These are phyloP conservation scores for Stomatorhinus walkeri DNA, from an alignment of 2,797 vertebrate species.

Conservation along the genomic window DNA sequence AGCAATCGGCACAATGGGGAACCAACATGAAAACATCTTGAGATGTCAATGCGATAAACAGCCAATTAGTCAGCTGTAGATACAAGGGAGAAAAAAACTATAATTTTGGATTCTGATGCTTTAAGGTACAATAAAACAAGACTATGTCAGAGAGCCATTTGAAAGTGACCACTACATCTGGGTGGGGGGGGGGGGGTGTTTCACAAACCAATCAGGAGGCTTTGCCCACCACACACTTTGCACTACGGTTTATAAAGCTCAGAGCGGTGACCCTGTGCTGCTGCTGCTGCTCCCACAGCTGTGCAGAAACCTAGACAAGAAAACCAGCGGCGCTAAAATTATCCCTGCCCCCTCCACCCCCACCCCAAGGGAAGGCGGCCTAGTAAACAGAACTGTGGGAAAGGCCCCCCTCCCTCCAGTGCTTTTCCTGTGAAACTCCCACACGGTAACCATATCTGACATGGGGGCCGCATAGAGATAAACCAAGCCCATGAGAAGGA, in stretches of 20 bases:
- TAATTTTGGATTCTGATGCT: not conserved
- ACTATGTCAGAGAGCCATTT: not conserved
- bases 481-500: not conserved
- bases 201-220: not conserved
- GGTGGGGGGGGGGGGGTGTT: not conserved
- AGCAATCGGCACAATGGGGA: not conserved
- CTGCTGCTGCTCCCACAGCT: slow-evolving; percentile 40
- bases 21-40: not conserved
- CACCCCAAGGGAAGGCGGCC: slow-evolving; percentile 42
- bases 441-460: not conserved
- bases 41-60: not conserved
- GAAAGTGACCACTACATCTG: not conserved
- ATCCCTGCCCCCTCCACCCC: slow-evolving; percentile 33
- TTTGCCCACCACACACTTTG: not conserved
- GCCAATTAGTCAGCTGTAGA: not conserved
- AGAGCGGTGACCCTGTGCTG: not conserved
- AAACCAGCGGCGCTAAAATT: slow-evolving; percentile 31
- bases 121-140: not conserved
- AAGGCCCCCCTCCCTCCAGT: slow-evolving; percentile 38
- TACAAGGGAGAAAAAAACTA: not conserved
- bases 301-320: slow-evolving; percentile 34
- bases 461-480: not conserved
- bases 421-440: slow-evolving; percentile 21
- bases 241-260: not conserved
- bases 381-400: slow-evolving; percentile 50